These are phyloP conservation scores for Drosophila pandora DNA, from an alignment of 1,140 invertebrate genomes.

Conservation along the genomic window DNA sequence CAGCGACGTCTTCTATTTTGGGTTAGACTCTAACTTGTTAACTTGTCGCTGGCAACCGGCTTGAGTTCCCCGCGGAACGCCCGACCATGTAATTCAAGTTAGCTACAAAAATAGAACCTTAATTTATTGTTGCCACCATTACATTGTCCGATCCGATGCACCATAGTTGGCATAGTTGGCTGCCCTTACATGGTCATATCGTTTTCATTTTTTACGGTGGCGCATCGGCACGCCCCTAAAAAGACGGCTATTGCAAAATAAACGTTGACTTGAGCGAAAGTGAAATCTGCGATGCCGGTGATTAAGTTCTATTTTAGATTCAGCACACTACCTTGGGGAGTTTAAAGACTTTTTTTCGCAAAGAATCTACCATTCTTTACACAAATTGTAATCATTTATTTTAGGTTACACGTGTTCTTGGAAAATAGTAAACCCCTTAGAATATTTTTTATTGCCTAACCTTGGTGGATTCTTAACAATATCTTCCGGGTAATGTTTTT, in stretches of 20 bases:
- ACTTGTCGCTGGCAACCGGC: slow-evolving; percentile 42
- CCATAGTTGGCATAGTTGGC: slow-evolving; percentile 10
- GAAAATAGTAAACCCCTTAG: not conserved
- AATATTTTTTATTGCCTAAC: not conserved
- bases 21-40: slow-evolving; percentile 69
- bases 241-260: slow-evolving; percentile 24
- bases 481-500: too few species aligned
- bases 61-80: slow-evolving; percentile 13
- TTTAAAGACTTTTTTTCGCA: too few species aligned
- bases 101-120: slow-evolving; percentile 80
- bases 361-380: too few species aligned
- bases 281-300: slow-evolving; percentile 18
- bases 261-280: slow-evolving; percentile 49
- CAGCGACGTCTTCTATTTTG: slow-evolving; percentile 70
- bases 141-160: slow-evolving; percentile 17
- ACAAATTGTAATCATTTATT: not conserved
- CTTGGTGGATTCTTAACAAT: not conserved
- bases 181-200: slow-evolving; percentile 75
- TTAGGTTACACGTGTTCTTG: not conserved
- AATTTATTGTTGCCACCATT: slow-evolving; percentile 71
- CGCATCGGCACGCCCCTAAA: slow-evolving; percentile 16
- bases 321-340: not conserved
- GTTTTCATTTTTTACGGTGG: slow-evolving; percentile 73
- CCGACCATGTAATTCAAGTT: slow-evolving; percentile 69
- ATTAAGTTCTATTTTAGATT: slow-evolving; percentile 5